phyloP scores from a whole-genome alignment of 2,888 invertebrate species.

The Hirudinaria manillensis region DNA sequence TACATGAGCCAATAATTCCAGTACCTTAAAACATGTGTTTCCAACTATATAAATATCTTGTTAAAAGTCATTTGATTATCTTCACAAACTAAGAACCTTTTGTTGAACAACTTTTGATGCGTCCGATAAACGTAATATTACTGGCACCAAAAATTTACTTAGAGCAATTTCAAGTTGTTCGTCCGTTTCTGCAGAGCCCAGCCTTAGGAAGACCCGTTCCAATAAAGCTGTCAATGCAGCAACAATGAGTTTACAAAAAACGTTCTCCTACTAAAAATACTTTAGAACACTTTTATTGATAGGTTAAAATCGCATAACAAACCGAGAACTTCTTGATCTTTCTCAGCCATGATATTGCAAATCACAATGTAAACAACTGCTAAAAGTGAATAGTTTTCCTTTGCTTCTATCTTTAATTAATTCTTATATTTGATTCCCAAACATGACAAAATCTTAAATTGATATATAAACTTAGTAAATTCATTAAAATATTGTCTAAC shows the following conservation, averaged over 20 bases:
- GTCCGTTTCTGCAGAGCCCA: slow-evolving; percentile 82
- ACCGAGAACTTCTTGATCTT: too few relatives aligned
- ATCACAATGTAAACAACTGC: too few relatives aligned
- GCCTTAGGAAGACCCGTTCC: slow-evolving; percentile 78
- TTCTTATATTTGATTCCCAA: too few relatives aligned
- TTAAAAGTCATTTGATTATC: not conserved
- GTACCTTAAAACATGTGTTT: slow-evolving; percentile 62
- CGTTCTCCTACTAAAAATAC: too few relatives aligned
- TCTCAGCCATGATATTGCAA: too few relatives aligned
- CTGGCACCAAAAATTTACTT: slow-evolving; percentile 75
- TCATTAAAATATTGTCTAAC: too few relatives aligned
- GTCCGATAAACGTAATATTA: slow-evolving; percentile 81
- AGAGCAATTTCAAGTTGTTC: slow-evolving; percentile 77
- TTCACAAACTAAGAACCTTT: slow-evolving; percentile 55
- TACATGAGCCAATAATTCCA: slow-evolving; percentile 84
- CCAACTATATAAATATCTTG: not conserved
- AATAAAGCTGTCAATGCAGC: slow-evolving; percentile 58
- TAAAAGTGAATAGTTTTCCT: too few relatives aligned
- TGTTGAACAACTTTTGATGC: slow-evolving; percentile 73
- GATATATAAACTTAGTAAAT: too few relatives aligned
- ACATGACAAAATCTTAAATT: too few relatives aligned
- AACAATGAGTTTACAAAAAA: not conserved
- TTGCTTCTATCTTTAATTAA: too few relatives aligned
- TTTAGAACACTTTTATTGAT: too few relatives aligned
- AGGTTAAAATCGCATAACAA: too few relatives aligned